These are phyloP conservation scores for Melanocharis versteri DNA, from an alignment of 2,113 vertebrate genomes.

Conservation along the genomic window DNA sequence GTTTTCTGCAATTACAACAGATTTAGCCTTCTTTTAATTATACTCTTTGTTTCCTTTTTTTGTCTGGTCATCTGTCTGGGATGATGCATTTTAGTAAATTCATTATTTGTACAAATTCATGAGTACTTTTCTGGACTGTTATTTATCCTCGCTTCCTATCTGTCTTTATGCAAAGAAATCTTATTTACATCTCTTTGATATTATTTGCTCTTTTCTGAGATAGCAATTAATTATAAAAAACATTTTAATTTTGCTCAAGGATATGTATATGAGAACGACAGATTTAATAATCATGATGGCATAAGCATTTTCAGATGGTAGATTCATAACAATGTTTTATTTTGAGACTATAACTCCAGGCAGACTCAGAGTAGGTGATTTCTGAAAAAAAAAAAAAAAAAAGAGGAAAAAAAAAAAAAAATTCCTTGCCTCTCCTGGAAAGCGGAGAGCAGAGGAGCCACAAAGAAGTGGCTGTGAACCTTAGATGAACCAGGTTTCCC, in stretches of 20 bases:
- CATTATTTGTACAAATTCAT: neutral
- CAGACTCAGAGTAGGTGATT: neutral
- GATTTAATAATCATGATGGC: neutral
- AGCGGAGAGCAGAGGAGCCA: neutral
- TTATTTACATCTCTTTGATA: neutral
- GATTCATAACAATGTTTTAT: neutral
- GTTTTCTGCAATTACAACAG: neutral
- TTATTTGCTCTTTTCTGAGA: neutral
- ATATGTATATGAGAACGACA: neutral
- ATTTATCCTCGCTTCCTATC: neutral
- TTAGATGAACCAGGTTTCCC: neutral
- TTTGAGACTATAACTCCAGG: neutral
- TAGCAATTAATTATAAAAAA: neutral
- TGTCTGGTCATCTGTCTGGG: neutral
- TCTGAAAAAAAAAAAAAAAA: neutral
- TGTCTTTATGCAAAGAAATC: constrained; percentile 2
- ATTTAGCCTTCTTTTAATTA: constrained; percentile 41
- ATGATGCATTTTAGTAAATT: neutral
- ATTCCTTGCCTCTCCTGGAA: neutral
- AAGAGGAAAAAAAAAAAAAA: no score
- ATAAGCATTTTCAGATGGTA: neutral
- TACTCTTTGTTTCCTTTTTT: neutral
- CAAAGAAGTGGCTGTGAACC: neutral
- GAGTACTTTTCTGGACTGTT: neutral
- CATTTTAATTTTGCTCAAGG: neutral